Base-by-base conservation (phyloP, 1,140 invertebrate genomes). In the Proctacanthus coquilletti region DNA sequence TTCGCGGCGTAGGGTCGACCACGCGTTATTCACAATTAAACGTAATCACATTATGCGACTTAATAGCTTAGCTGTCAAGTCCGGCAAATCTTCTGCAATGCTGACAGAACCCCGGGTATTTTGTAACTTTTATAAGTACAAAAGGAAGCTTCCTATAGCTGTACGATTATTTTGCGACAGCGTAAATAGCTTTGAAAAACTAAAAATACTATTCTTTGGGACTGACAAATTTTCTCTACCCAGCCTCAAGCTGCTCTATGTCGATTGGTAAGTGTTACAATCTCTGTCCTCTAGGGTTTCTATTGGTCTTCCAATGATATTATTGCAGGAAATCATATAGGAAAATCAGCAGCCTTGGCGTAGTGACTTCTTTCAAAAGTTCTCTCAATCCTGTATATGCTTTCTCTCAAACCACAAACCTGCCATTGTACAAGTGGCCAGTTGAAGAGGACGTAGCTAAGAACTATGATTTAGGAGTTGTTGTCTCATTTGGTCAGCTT, bases 401-500 rank as follows among this genome's bases (percentile, higher is more conserved):
- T 40, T 75, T 64, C 61, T 64, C 71, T 5, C 47, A 54, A 23
- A 32, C 61, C 36, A 55, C 67, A 45, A 61, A 57, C 21, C 52
- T 81, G 8, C 34, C 41, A 4, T 21, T 74, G 13, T 58, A 70
- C 38, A 44, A 54, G 11, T 82, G 77, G 77, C 76, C 75, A 14
- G 36, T 66, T 8, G 23, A 47, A 14, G 39, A 49, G 3, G 21
- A 41, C 9, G 30, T 53, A 9, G 49, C 48, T 32, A 35, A 51
- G 15, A 46, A 64, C 21, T 79, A 70, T 62, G 65, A 80, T 47
- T 52, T 81, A 34, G 77, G 77, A 18, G 48, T 80, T 32, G 73
- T 81, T 20, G 76, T 78, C 2, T 79, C 77, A 2, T 82, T 80
- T 65, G 78, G 78, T 0, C 68, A 77, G 56, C 51, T 81, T 36